These are phyloP conservation scores for Laupala kohalensis DNA, from an alignment of 1,140 invertebrate genomes.

Conservation along the genomic window DNA sequence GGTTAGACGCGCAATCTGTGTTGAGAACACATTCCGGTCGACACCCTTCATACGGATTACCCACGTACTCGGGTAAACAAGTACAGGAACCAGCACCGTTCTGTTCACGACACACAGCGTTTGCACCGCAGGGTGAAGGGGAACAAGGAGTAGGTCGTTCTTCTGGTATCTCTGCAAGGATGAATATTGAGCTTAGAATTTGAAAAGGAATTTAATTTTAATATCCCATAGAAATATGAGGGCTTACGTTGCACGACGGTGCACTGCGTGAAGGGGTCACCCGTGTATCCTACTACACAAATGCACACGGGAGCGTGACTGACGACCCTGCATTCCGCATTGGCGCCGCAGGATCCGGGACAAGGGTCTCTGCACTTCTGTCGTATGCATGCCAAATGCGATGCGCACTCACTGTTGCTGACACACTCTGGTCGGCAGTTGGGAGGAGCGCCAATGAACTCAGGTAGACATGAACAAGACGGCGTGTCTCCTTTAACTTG, in stretches of 20 bases:
- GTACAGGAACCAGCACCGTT: slow-evolving; percentile 49
- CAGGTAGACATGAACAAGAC: slow-evolving; percentile 33
- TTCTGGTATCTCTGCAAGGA: slow-evolving; percentile 8
- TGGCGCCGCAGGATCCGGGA: slow-evolving; percentile 39
- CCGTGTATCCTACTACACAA: slow-evolving; percentile 48
- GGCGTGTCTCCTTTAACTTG: slow-evolving; percentile 27
- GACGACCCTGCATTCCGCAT: slow-evolving; percentile 47
- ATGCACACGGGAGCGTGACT: slow-evolving; percentile 49
- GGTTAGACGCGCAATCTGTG: slow-evolving; percentile 41
- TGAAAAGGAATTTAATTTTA: too few relatives aligned
- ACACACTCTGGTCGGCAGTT: slow-evolving; percentile 33
- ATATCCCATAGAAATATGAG: slow-evolving; percentile 25
- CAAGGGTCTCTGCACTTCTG: slow-evolving; percentile 34
- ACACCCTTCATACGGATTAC: slow-evolving; percentile 42
- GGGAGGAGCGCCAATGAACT: slow-evolving; percentile 39
- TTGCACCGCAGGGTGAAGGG: slow-evolving; percentile 57
- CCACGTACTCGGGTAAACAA: slow-evolving; percentile 49
- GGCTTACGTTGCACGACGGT: slow-evolving; percentile 18
- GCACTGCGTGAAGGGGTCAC: slow-evolving; percentile 47
- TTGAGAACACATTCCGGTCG: slow-evolving; percentile 47
- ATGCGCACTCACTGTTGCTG: slow-evolving; percentile 34
- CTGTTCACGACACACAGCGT: slow-evolving; percentile 51
- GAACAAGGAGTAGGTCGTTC: slow-evolving; percentile 35
- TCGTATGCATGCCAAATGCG: slow-evolving; percentile 30
- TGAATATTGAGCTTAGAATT: neutral